phyloP scores from a whole-genome alignment of 2,113 vertebrate species.

The Cichladusa arquata region DNA sequence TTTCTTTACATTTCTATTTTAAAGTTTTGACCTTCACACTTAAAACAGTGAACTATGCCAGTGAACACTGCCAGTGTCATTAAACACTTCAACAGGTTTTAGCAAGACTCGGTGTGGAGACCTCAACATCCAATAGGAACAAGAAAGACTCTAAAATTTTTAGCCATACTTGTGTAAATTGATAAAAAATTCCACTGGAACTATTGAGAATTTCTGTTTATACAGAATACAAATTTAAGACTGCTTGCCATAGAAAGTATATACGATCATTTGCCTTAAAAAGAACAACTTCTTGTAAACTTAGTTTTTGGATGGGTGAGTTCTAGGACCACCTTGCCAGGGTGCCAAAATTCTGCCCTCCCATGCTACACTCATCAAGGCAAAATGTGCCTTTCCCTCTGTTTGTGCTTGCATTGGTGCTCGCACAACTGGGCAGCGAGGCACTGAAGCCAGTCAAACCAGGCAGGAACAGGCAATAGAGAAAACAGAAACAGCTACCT shows the following conservation, averaged over 20 bases:
- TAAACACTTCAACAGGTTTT: not conserved
- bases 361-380: not conserved
- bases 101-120: not conserved
- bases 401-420: not conserved
- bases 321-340: not conserved
- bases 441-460: not conserved
- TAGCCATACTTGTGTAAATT: not conserved
- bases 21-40: not conserved
- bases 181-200: not conserved
- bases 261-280: not conserved
- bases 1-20: not conserved
- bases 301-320: not conserved
- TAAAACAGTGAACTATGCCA: not conserved
- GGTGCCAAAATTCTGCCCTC: not conserved
- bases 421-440: rapidly evolving
- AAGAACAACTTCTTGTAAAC: not conserved
- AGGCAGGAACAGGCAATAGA: rapidly evolving
- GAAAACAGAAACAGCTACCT: not conserved
- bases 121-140: not conserved
- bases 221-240: not conserved
- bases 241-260: not conserved
- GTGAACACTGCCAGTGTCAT: not conserved
- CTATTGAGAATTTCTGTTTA: not conserved
- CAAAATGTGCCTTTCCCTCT: not conserved
- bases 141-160: not conserved